These are phyloP conservation scores for Spinibarbus caldwelli DNA, from an alignment of 2,797 vertebrate genomes.

Conservation along the genomic window DNA sequence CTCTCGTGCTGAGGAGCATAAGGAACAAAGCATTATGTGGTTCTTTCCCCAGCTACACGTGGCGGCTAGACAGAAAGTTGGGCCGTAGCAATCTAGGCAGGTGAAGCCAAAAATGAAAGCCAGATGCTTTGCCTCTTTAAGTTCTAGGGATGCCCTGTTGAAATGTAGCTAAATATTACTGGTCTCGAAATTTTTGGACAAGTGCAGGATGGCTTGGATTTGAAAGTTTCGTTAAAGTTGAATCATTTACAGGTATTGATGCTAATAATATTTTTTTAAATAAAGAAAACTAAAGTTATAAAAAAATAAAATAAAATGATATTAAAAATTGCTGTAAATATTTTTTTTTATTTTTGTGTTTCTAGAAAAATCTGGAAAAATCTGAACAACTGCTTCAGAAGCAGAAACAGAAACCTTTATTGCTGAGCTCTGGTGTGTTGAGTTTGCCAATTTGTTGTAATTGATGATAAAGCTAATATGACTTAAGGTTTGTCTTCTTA, in stretches of 20 bases:
- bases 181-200: not conserved
- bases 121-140: slow-evolving; percentile 12
- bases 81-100: slow-evolving; percentile 24
- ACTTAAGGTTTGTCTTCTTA: not conserved
- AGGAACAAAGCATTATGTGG: slow-evolving; percentile 10
- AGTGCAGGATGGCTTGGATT: not conserved
- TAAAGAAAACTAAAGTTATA: not conserved
- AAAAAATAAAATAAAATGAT: not conserved
- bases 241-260: not conserved
- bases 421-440: not conserved
- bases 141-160: not conserved
- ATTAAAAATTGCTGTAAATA: not conserved
- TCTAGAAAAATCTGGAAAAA: not conserved
- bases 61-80: slow-evolving; percentile 16
- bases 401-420: not conserved
- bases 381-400: not conserved
- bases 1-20: not conserved
- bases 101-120: slow-evolving; percentile 25
- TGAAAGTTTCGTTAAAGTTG: not conserved
- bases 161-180: not conserved
- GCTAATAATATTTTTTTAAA: not conserved
- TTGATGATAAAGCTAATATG: not conserved
- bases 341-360: not conserved
- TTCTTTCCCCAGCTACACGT: slow-evolving; percentile 29
- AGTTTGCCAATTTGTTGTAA: not conserved